Evolutionary conservation across 2,888 invertebrate genomes (phyloP).

Genomic region (Drosophila multiciliata): DNA sequence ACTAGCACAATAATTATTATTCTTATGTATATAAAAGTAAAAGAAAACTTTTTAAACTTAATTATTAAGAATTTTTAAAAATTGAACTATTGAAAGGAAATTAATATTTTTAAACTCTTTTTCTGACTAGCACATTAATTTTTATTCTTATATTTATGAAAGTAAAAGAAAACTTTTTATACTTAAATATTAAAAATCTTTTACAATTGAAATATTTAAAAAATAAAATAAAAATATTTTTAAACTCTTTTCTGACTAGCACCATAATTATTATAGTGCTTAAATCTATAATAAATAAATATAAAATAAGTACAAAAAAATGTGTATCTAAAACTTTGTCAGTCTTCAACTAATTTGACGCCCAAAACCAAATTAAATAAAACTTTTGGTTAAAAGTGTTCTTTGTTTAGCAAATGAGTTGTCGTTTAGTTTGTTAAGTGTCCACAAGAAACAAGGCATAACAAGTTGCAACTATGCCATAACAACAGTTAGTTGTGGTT

Average conservation of each 20-base stretch:
- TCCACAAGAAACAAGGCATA: constrained; percentile 38
- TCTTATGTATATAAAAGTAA: no score
- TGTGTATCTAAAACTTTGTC: not conserved
- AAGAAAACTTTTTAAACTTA: no score
- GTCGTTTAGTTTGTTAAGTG: constrained; percentile 26
- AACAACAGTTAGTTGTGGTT: constrained; percentile 28
- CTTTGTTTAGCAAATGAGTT: constrained; percentile 34
- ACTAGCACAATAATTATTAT: not conserved
- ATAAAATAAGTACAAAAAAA: not conserved
- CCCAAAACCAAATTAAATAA: not conserved
- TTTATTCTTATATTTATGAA: not conserved
- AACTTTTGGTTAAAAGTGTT: not conserved
- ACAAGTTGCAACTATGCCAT: constrained; percentile 30
- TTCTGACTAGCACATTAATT: not conserved
- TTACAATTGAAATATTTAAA: no score
- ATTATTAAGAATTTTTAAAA: not conserved
- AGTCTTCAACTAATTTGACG: not conserved
- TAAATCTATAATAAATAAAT: not conserved
- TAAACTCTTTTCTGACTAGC: no score
- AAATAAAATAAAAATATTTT: not conserved
- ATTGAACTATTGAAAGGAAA: not conserved
- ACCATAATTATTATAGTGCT: not conserved
- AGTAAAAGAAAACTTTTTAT: no score
- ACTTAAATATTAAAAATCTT: not conserved
- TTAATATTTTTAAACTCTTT: not conserved